Conservation (phyloP, 2,113 vertebrate genomes). For the Sterrhoptilus dennistouni region DNA sequence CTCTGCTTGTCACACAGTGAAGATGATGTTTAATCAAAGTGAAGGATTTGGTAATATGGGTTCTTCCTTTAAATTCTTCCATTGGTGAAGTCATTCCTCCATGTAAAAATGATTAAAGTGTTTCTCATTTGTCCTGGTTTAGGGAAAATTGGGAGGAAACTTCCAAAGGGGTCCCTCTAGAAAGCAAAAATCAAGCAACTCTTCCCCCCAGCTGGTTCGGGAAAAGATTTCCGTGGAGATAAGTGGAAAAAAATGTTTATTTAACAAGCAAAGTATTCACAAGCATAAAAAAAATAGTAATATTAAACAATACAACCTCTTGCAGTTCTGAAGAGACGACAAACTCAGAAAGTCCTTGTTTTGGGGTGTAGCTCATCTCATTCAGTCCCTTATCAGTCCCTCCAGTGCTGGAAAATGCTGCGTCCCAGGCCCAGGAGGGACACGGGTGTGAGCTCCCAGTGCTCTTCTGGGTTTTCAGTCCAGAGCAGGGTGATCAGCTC, state of each 20-base stretch:
- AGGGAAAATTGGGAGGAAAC: background rate
- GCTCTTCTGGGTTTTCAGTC: background rate
- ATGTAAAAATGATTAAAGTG: background rate
- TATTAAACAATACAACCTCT: background rate
- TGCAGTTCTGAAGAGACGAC: background rate
- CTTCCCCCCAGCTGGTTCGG: background rate
- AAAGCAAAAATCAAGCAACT: background rate
- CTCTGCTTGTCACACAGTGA: conserved; percentile 87
- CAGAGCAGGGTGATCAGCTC: background rate
- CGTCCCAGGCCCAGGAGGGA: too few species aligned
- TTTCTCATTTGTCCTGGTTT: background rate
- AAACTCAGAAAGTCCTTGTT: background rate
- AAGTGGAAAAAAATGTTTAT: background rate
- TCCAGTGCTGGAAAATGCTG: background rate
- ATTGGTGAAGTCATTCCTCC: background rate
- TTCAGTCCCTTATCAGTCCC: background rate
- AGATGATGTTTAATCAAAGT: conserved; percentile 83
- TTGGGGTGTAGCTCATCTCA: background rate
- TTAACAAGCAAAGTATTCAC: background rate
- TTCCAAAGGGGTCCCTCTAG: background rate
- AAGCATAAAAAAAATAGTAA: background rate
- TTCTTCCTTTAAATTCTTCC: background rate
- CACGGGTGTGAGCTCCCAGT: background rate
- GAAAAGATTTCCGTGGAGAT: background rate
- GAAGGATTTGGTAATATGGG: conserved; percentile 86